Conservation (phyloP, 2,113 vertebrate species). For the Bos javanicus region DNA sequence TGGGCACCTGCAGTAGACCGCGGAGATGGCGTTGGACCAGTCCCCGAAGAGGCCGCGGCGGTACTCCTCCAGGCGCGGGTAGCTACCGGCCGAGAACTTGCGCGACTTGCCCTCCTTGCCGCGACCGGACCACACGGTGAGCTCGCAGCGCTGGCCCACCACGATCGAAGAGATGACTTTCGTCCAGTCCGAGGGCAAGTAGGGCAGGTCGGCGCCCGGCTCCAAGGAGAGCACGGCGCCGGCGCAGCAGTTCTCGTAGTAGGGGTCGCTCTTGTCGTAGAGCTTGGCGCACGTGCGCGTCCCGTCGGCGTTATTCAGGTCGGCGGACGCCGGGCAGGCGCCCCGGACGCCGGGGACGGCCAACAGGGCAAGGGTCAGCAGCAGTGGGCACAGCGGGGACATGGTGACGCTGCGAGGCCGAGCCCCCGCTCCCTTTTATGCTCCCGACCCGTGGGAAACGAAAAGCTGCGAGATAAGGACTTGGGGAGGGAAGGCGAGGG, state of each 20-base stretch:
- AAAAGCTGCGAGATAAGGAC: conserved; percentile 39
- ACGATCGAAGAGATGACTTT: conserved; percentile 79
- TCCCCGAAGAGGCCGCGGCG: conserved; percentile 62
- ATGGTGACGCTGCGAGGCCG: neutral
- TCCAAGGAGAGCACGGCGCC: conserved; percentile 59
- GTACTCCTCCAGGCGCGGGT: conserved; percentile 81
- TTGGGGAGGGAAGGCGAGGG: neutral
- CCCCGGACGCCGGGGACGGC: conserved; percentile 16
- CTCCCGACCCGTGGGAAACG: neutral
- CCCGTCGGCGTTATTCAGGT: conserved; percentile 32
- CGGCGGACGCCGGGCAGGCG: conserved; percentile 62
- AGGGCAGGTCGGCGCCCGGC: conserved; percentile 72
- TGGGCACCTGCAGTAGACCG: conserved; percentile 79
- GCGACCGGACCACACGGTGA: conserved; percentile 77
- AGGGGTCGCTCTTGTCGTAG: conserved; percentile 74
- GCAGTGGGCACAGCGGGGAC: neutral
- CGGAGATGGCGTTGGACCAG: conserved; percentile 82
- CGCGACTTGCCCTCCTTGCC: conserved; percentile 69
- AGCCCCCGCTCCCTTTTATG: neutral
- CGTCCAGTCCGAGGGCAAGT: conserved; percentile 66
- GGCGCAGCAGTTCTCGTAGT: conserved; percentile 81
- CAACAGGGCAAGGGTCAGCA: neutral
- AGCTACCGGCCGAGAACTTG: neutral
- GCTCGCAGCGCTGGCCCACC: conserved; percentile 75
- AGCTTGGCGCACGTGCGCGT: conserved; percentile 79